A percentile compares a stretch with the other conserved stretches of the same genome.
Conservation (phyloP, 2,797 vertebrate genomes). For the Buphagus erythrorhynchus region DNA sequence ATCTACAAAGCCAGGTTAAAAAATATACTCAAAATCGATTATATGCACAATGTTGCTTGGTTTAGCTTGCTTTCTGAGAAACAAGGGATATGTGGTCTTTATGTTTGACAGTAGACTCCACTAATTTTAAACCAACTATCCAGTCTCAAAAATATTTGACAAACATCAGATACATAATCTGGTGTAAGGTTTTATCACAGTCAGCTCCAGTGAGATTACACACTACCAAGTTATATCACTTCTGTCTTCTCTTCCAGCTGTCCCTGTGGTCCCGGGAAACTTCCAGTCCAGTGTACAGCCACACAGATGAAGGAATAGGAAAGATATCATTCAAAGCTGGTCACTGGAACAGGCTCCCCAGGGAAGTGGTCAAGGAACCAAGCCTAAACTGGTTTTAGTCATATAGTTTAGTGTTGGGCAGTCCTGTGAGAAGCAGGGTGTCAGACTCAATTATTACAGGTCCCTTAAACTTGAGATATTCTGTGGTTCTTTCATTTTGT, state of each 20-base stretch:
- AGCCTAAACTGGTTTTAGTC: background rate
- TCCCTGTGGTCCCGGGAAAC: background rate
- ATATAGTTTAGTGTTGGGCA: background rate
- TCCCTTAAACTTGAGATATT: background rate
- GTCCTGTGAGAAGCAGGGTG: background rate
- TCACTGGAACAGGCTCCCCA: background rate
- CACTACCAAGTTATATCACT: background rate
- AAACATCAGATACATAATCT: background rate
- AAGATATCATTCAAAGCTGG: rapidly evolving
- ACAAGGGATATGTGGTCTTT: background rate
- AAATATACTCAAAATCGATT: background rate
- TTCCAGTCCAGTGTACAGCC: background rate
- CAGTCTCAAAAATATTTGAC: background rate
- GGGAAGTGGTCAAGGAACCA: background rate
- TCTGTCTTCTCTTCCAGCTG: background rate
- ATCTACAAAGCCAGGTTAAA: background rate
- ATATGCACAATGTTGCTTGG: background rate
- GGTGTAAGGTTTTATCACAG: background rate
- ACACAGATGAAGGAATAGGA: background rate
- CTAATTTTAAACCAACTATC: background rate
- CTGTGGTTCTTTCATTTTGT: background rate
- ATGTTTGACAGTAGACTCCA: background rate
- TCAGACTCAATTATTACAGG: background rate
- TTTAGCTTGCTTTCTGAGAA: background rate
- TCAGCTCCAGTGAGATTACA: background rate